Conservation (phyloP, 2,888 invertebrate species). For the Torymus tubicola region DNA sequence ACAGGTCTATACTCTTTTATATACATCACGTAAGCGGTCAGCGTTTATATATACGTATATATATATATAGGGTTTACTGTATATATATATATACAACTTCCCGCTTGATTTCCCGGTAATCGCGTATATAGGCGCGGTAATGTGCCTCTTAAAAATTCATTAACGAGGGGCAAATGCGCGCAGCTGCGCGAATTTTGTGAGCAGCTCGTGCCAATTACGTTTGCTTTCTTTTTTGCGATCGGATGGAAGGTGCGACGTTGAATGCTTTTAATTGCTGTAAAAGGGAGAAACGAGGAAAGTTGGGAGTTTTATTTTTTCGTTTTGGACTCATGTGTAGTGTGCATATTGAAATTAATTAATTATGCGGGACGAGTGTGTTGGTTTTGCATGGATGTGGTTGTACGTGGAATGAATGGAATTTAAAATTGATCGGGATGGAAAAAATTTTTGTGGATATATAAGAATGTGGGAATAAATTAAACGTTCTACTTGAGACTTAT, state of each 20-base stretch:
- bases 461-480: too few relatives aligned
- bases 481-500: too few relatives aligned
- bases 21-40: not conserved
- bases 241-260: not conserved
- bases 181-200: not conserved
- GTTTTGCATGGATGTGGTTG: too few relatives aligned
- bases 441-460: too few relatives aligned
- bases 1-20: conserved; percentile 12
- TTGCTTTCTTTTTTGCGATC: not conserved
- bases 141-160: conserved; percentile 42
- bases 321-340: too few relatives aligned
- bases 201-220: not conserved
- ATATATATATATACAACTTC: conserved; percentile 14
- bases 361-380: too few relatives aligned
- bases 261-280: not conserved
- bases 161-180: conserved; percentile 1
- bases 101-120: conserved; percentile 44
- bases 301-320: too few relatives aligned
- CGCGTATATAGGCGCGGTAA: not conserved
- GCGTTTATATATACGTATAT: not conserved
- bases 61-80: conserved; percentile 2
- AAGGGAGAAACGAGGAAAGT: too few relatives aligned
- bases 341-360: too few relatives aligned
- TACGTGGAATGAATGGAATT: too few relatives aligned
- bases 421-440: too few relatives aligned